phyloP scores from a whole-genome alignment of 2,113 vertebrate species.

The Cyanoderma ruficeps region DNA sequence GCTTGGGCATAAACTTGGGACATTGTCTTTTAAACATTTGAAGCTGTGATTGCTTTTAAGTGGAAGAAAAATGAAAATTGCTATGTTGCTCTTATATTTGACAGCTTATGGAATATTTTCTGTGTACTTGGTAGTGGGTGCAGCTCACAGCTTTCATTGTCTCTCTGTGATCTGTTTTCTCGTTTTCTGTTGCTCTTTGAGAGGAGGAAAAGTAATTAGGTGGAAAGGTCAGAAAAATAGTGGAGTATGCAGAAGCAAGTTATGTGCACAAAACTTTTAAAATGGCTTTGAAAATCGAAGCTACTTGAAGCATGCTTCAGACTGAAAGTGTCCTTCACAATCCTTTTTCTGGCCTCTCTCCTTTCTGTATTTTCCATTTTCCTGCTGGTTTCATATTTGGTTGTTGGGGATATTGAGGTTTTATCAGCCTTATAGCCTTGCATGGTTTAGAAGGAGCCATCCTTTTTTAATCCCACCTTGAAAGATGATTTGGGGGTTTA shows the following conservation, averaged over 20 bases:
- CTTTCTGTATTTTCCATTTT: not conserved
- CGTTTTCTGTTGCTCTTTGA: not conserved
- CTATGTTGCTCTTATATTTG: not conserved
- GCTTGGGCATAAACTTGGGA: conserved; percentile 11
- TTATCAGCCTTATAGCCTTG: not conserved
- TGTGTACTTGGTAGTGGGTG: not conserved
- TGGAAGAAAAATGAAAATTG: not conserved
- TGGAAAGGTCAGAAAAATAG: not conserved
- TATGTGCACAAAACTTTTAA: not conserved
- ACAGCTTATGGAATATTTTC: not conserved
- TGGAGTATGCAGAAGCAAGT: not conserved
- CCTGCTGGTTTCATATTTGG: not conserved
- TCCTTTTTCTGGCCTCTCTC: not conserved
- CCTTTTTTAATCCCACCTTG: not conserved
- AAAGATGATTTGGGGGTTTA: not conserved
- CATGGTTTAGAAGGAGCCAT: not conserved
- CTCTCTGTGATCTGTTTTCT: not conserved
- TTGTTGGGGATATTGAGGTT: not conserved
- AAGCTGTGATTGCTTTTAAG: not conserved
- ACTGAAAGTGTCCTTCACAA: not conserved
- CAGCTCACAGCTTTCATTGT: not conserved
- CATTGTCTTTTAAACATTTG: not conserved
- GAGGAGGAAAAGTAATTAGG: not conserved
- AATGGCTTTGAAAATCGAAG: not conserved
- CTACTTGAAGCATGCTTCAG: not conserved